These are phyloP conservation scores for Ptychoptera contaminata DNA, from an alignment of 2,888 invertebrate species.

Conservation along the genomic window DNA sequence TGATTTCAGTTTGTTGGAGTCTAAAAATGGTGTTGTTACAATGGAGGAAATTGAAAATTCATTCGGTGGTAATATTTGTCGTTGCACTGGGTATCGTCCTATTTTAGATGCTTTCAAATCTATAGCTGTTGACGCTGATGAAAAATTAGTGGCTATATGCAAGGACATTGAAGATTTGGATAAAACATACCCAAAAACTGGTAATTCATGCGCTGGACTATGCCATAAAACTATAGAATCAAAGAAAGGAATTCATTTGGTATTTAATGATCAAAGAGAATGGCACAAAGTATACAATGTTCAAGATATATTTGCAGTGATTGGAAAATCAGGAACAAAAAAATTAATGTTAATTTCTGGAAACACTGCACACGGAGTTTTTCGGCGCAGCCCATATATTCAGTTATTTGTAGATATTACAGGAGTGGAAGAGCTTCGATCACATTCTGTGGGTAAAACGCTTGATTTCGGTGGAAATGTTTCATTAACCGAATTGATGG, in stretches of 20 bases:
- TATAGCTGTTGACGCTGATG: slow-evolving; percentile 30
- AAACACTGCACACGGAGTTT: slow-evolving; percentile 50
- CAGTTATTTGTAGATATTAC: slow-evolving; percentile 43
- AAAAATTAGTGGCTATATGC: slow-evolving; percentile 13
- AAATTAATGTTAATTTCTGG: slow-evolving; percentile 49
- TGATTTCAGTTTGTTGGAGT: slow-evolving; percentile 31
- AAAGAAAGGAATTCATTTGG: slow-evolving; percentile 16
- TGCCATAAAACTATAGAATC: slow-evolving; percentile 6
- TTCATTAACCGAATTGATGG: slow-evolving; percentile 36
- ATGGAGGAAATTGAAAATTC: slow-evolving; percentile 44
- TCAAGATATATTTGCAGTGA: background rate
- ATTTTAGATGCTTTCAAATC: slow-evolving; percentile 40
- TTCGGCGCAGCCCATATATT: slow-evolving; percentile 12
- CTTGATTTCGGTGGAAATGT: slow-evolving; percentile 34
- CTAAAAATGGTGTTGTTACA: slow-evolving; percentile 28
- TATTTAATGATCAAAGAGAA: slow-evolving; percentile 25
- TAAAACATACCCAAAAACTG: slow-evolving; percentile 21
- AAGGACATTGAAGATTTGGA: slow-evolving; percentile 31
- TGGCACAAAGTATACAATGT: slow-evolving; percentile 35
- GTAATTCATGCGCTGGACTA: slow-evolving; percentile 10
- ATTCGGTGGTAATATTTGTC: slow-evolving; percentile 49
- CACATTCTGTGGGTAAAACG: slow-evolving; percentile 23
- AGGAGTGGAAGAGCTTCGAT: slow-evolving; percentile 36
- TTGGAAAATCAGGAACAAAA: slow-evolving; percentile 23
- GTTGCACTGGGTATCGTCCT: slow-evolving; percentile 46